A percentile compares a stretch with the other conserved stretches of the same genome.
Conservation (phyloP, 2,797 vertebrate species). For the Lepilemur septentrionalis region DNA sequence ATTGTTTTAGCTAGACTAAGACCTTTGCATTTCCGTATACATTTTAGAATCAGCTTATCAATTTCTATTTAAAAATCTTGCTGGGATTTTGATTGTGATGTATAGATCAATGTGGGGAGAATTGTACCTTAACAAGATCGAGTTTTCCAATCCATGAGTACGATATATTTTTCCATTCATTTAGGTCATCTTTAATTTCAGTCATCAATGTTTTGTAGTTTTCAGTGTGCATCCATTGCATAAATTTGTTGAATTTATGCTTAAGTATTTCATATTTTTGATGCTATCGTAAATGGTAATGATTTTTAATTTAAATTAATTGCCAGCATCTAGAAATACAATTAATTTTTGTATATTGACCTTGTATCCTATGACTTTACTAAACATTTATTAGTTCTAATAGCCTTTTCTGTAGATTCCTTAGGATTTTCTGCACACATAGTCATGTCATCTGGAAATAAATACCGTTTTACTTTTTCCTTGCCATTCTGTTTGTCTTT, state of each 20-base stretch:
- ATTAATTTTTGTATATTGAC: neutral
- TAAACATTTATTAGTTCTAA: neutral
- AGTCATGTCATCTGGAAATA: neutral
- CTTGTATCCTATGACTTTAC: neutral
- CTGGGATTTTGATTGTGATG: neutral
- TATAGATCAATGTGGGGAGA: neutral
- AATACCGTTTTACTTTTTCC: neutral
- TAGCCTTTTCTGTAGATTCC: neutral
- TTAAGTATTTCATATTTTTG: neutral
- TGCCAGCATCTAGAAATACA: neutral
- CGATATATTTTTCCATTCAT: neutral
- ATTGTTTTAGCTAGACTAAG: neutral
- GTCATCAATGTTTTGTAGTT: neutral
- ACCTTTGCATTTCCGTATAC: neutral
- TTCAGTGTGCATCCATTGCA: neutral
- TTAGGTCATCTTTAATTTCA: neutral
- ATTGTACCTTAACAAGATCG: neutral
- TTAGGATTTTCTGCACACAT: neutral
- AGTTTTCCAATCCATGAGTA: neutral
- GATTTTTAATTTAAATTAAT: neutral
- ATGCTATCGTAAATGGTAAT: neutral
- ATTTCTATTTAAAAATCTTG: neutral
- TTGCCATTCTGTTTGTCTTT: neutral
- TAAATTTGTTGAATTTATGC: neutral
- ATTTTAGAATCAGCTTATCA: neutral